These are phyloP conservation scores for Lucifuga dentata DNA, from an alignment of 2,113 vertebrate species.

Conservation along the genomic window DNA sequence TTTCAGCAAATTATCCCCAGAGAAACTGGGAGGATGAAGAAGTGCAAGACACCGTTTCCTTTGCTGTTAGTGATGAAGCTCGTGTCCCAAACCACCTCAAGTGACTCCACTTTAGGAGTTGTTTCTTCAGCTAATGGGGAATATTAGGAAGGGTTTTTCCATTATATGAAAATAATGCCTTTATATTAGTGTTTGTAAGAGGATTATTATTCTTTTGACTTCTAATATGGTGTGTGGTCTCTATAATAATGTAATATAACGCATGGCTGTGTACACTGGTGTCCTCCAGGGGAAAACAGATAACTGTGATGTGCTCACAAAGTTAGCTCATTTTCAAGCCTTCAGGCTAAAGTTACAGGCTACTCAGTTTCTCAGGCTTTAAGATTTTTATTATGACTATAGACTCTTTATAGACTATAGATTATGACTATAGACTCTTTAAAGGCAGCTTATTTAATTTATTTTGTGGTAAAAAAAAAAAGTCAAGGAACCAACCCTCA, in stretches of 20 bases:
- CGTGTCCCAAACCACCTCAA: conserved; percentile 9
- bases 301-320: conserved; percentile 2
- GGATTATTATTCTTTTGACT: not conserved
- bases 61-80: not conserved
- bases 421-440: too few relatives aligned
- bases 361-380: conserved; percentile 1
- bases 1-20: conserved; percentile 15
- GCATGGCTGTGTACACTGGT: too few relatives aligned
- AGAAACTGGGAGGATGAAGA: conserved; percentile 1
- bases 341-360: not conserved
- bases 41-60: not conserved
- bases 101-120: not conserved
- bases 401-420: too few relatives aligned
- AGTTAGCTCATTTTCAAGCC: conserved; percentile 4
- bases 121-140: conserved; percentile 7
- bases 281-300: too few relatives aligned
- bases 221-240: conserved; percentile 13
- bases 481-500: not conserved
- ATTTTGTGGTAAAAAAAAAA: conserved; percentile 10
- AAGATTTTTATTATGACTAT: conserved; percentile 20
- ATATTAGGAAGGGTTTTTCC: conserved; percentile 24
- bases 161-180: conserved; percentile 16
- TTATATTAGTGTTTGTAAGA: not conserved
- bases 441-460: conserved; percentile 12
- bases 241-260: too few relatives aligned